Base-by-base conservation (phyloP, 2,113 vertebrate species). In the Apteryx mantelli region DNA sequence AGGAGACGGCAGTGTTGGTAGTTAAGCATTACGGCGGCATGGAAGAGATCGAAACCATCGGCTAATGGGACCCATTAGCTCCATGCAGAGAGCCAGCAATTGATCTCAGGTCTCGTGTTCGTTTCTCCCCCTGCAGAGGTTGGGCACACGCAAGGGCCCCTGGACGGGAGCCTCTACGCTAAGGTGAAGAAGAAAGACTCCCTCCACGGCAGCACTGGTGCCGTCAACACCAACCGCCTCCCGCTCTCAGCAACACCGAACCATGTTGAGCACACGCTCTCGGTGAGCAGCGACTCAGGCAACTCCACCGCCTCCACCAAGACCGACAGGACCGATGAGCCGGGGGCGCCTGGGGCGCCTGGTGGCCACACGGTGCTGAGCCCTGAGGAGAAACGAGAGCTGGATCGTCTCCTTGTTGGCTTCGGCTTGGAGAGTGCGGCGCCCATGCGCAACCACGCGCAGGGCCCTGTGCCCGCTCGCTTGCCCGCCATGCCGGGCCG, bases 171-270 rank as follows among this genome's bases (percentile, higher is more conserved):
- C 96, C 98, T 99, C 85, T 99, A 99, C 17, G 99, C 99, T 97
- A 99, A 99, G 97, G 99, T 99, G 93, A 99, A 99, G 95, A 99
- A 99, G 98, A 99, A 99, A 98, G 99, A 99, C 76, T 99, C 99
- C 22, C 88, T 98, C 44, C 97, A 98, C 97, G 98, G 98, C 88
- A 98, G 98, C 88, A 96, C 99, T 0, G 98, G 98, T n/a, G 92
- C 98, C 0, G 97, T 99, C 83, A 98, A 98, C 15, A 78, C 98
- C 4, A 94, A 98, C 12, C 99, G 99, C 28, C 98, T 99, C 65
- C 97, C 98, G 0, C 97, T 99, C 3, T 98, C 98, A 0, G 98
- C 98, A 42, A 78, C 98, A 1, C 98, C 98, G 71, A 98, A 98
- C 94, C 98, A 99, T 73, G 98, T 99, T 0, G 99, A 99, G 96